phyloP scores from a whole-genome alignment of 2,888 invertebrate genomes.

The Phyllotreta striolata region DNA sequence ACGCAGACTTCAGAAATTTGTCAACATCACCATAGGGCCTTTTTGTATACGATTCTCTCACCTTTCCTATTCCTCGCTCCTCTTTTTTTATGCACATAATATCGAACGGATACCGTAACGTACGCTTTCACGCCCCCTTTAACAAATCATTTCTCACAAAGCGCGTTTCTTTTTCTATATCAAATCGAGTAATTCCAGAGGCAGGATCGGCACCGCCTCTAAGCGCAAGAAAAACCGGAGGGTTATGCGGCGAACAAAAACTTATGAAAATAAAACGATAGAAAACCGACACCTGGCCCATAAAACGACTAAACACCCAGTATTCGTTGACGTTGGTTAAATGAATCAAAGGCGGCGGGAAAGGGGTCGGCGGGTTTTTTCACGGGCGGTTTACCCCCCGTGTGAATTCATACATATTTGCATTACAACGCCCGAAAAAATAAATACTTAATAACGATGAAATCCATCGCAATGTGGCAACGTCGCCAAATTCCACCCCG shows the following conservation, averaged over 20 bases:
- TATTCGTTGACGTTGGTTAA: constrained; percentile 25
- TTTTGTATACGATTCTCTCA: constrained; percentile 45
- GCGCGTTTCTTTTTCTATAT: constrained; percentile 57
- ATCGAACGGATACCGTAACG: constrained; percentile 42
- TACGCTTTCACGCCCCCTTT: constrained; percentile 50
- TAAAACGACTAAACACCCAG: constrained; percentile 43
- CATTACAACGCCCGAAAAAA: too few relatives aligned
- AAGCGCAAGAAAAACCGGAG: constrained; percentile 49
- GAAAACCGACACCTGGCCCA: constrained; percentile 50
- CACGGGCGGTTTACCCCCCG: constrained; percentile 9
- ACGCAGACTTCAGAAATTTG: constrained; percentile 55
- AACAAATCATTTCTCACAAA: constrained; percentile 55
- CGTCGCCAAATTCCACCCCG: too few relatives aligned
- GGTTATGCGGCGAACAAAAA: constrained; percentile 43
- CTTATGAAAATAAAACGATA: constrained; percentile 44
- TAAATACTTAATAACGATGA: too few relatives aligned
- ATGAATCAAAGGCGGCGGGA: constrained; percentile 24
- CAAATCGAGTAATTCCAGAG: constrained; percentile 62
- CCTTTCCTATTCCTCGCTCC: constrained; percentile 42
- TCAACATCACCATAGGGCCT: constrained; percentile 54
- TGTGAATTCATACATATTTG: neutral
- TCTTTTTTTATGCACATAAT: too few relatives aligned
- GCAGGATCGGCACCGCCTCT: constrained; percentile 58
- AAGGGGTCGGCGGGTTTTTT: constrained; percentile 23
- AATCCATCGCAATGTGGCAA: too few relatives aligned